These are phyloP conservation scores for Perdita meconis DNA, from an alignment of 2,888 invertebrate species.

Conservation along the genomic window DNA sequence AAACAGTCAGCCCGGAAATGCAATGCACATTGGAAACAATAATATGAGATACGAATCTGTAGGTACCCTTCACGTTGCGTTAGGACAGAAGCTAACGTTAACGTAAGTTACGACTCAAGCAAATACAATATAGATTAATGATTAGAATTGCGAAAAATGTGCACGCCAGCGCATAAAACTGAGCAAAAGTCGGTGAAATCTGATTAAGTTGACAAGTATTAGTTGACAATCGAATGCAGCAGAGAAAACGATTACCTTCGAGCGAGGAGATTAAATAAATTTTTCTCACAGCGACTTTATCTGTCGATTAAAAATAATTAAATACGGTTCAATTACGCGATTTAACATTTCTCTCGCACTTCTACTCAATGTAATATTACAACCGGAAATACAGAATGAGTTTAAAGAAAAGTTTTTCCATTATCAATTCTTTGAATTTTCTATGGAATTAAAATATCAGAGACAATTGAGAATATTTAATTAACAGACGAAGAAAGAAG, in stretches of 20 bases:
- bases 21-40: slow-evolving; percentile 51
- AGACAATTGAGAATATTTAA: background rate
- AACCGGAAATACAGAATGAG: background rate
- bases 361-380: background rate
- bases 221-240: slow-evolving; percentile 14
- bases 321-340: background rate
- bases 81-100: slow-evolving; percentile 54
- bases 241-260: slow-evolving; percentile 23
- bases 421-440: no score
- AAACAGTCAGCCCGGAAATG: slow-evolving; percentile 32
- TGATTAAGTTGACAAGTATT: slow-evolving; percentile 32
- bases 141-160: slow-evolving; percentile 33
- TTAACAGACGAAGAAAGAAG: background rate
- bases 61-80: slow-evolving; percentile 45
- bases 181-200: slow-evolving; percentile 7
- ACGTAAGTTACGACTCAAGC: slow-evolving; percentile 54
- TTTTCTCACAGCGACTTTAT: background rate
- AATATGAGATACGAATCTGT: slow-evolving; percentile 51
- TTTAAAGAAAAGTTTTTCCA: background rate
- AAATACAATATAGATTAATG: slow-evolving; percentile 60
- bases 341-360: background rate
- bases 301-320: background rate
- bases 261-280: slow-evolving; percentile 39
- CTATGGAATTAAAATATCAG: background rate
- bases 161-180: background rate